Conservation (phyloP, 1,140 invertebrate genomes). For the Drosophila gunungcola region DNA sequence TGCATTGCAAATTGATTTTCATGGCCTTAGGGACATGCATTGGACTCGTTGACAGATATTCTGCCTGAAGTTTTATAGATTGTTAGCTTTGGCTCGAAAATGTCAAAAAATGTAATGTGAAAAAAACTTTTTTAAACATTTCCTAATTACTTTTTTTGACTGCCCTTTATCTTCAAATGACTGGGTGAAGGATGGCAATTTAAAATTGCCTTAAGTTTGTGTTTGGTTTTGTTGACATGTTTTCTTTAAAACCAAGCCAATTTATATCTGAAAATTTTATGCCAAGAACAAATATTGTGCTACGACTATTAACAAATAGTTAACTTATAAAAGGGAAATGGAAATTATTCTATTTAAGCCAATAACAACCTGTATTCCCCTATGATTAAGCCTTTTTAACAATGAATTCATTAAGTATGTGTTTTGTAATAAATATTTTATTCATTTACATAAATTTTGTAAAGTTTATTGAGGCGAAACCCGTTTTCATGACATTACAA, state of each 20-base stretch:
- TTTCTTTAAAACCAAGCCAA: too few relatives aligned
- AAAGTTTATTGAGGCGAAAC: neutral
- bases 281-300: too few relatives aligned
- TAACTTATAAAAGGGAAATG: too few relatives aligned
- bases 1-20: slow-evolving; percentile 76
- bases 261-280: too few relatives aligned
- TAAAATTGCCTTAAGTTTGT: neutral
- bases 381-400: neutral
- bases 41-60: slow-evolving; percentile 52
- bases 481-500: slow-evolving; percentile 8
- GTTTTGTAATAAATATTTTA: slow-evolving; percentile 5
- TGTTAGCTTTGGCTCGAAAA: slow-evolving; percentile 14
- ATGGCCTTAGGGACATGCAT: slow-evolving; percentile 56
- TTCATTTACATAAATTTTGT: neutral
- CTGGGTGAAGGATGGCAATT: neutral
- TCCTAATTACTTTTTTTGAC: neutral
- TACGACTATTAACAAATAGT: too few relatives aligned
- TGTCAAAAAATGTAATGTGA: neutral
- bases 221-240: too few relatives aligned
- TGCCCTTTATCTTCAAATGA: neutral
- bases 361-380: neutral
- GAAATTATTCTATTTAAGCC: too few relatives aligned
- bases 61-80: slow-evolving; percentile 13
- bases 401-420: neutral
- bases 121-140: neutral